Percentiles rank a stretch among this genome's conserved stretches.
Conservation (phyloP, 2,797 vertebrate species). For the Falco columbarius region DNA sequence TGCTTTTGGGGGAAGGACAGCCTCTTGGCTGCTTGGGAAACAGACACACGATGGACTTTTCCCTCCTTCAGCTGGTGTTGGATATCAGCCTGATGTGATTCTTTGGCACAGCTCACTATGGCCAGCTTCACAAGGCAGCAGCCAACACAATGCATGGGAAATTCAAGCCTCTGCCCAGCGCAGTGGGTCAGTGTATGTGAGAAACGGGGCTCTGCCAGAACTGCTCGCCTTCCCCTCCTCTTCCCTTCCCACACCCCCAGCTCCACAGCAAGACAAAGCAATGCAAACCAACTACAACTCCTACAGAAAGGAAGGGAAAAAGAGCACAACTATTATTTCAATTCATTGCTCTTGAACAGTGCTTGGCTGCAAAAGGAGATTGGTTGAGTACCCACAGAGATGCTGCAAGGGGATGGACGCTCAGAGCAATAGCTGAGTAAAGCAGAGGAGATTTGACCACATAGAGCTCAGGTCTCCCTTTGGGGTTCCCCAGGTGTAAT, state of each 20-base stretch:
- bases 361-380: neutral
- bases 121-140: neutral
- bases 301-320: neutral
- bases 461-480: neutral
- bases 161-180: neutral
- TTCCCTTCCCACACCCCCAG: slow-evolving; percentile 26
- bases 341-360: neutral
- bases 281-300: neutral
- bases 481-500: neutral
- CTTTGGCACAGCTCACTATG: neutral
- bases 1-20: neutral
- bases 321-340: neutral
- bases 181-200: neutral
- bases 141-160: slow-evolving; percentile 8
- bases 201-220: neutral
- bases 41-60: neutral
- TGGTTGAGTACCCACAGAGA: neutral
- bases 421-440: neutral
- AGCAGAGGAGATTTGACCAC: neutral
- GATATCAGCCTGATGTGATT: slow-evolving; percentile 64
- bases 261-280: neutral
- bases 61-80: slow-evolving; percentile 20
- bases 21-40: neutral
- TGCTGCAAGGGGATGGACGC: neutral
- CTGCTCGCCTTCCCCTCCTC: neutral